Evolutionary conservation across 2,797 vertebrate species (phyloP), one percentile per base, ranked within the genome.

Genomic region (Diceros bicornis): DNA sequence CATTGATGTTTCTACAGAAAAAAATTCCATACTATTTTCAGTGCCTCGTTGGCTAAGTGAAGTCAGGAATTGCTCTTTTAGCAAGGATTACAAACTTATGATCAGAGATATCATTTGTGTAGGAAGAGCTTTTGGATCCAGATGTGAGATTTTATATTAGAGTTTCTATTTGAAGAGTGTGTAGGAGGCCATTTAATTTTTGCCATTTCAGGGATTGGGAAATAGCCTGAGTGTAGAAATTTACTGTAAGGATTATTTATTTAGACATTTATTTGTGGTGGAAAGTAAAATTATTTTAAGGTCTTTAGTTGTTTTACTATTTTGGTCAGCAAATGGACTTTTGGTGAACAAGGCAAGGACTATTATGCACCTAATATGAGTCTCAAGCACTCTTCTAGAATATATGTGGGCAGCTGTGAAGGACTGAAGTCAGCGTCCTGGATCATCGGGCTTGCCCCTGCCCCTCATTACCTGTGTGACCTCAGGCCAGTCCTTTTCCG

Each of bases 221-320:
- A 93, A 74, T 78, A 89, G 47, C n/a, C 44, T 34, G 47, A 66
- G 50, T 55, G n/a, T 81, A 64, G 59, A 77, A 71, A 20, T 91
- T 97, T 81, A 71, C 75, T 71, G n/a, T 68, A 92, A 91, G 89
- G 57, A 23, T 95, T 92, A 83, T 84, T 95, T 92, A 83, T 84
- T 97, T 92, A 84, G 88, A 59, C 61, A 79, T 93, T 97, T 92
- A 62, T 21, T 62, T 93, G 25, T 23, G 37, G 44, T 88, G 62
- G 78, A 72, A 93, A 89, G 29, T 47, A 78, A 78, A 74, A 75
- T 18, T 91, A 55, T 89, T 91, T 93, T 52, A 96, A 62, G 41
- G 27, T 52, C 34, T 94, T 78, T 59, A 47, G 82, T 92, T 93
- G 55, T 88, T 97, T 79, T 84, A 21, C 55, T 92, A 1, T 89